Evolutionary conservation across 2,113 vertebrate genomes (phyloP).

Genomic region (Crotalus viridis): DNA sequence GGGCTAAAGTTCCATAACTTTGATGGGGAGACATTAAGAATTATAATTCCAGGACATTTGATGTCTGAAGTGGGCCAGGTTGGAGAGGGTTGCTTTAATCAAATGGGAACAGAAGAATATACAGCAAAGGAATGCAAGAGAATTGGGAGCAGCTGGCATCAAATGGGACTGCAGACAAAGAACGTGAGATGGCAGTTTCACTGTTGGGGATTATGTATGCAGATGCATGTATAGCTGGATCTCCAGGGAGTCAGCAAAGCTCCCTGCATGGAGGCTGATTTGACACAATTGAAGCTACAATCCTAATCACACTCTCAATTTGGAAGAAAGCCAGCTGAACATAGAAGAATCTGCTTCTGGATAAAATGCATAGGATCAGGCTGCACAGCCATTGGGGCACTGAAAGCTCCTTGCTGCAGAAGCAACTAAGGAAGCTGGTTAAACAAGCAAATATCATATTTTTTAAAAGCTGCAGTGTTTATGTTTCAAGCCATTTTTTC

Average conservation of each 20-base stretch:
- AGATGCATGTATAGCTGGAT: conserved; percentile 4
- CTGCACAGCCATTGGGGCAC: neutral
- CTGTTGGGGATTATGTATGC: neutral
- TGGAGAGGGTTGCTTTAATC: neutral
- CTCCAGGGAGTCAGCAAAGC: conserved; percentile 15
- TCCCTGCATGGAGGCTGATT: neutral
- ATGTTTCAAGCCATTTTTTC: neutral
- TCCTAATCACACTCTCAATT: neutral
- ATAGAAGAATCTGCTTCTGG: neutral
- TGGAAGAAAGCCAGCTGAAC: neutral
- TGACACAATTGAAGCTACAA: conserved; percentile 9
- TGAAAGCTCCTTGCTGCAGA: neutral
- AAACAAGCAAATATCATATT: neutral
- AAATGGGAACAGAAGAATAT: neutral
- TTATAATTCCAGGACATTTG: neutral
- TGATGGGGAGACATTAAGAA: neutral
- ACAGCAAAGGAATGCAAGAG: neutral
- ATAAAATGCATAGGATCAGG: conserved; percentile 1
- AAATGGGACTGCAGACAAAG: neutral
- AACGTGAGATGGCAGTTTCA: neutral
- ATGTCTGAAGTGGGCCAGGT: neutral
- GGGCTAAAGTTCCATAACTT: neutral
- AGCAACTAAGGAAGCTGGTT: conserved; percentile 19
- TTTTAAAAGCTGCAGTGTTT: conserved; percentile 11
- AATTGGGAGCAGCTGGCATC: conserved; percentile 6